Percentiles rank a stretch among this genome's conserved stretches.
phyloP scores from a whole-genome alignment of 2,797 vertebrate genomes.

The Sebastes trivittatus region DNA sequence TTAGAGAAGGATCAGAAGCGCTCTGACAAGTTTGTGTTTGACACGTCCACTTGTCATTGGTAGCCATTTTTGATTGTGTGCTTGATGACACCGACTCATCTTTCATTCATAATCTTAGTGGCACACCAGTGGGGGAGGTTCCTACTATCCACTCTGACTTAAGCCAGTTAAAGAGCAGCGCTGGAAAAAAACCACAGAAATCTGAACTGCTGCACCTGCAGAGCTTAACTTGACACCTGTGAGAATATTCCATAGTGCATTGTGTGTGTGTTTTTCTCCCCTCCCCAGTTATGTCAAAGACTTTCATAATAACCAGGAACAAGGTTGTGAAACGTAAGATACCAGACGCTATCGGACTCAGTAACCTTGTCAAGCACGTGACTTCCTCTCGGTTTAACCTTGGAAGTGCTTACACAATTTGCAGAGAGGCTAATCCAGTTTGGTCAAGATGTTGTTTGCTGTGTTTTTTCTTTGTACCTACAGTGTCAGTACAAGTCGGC shows the following conservation, averaged over 20 bases:
- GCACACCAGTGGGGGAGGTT: neutral
- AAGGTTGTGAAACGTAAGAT: constrained; percentile 22
- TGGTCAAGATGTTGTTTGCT: neutral
- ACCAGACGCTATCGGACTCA: neutral
- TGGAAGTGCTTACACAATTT: constrained; percentile 3
- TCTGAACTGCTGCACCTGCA: constrained; percentile 59
- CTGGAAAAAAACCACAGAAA: constrained; percentile 40
- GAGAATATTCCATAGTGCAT: constrained; percentile 51
- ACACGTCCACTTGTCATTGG: neutral
- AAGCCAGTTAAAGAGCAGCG: constrained; percentile 10
- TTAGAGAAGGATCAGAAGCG: neutral
- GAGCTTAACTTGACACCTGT: constrained; percentile 66
- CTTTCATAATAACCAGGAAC: constrained; percentile 24
- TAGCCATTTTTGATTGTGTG: neutral
- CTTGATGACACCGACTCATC: neutral
- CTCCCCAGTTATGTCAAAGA: neutral
- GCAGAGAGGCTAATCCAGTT: neutral
- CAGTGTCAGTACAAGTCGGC: neutral
- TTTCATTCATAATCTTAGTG: neutral
- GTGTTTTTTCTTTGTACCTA: neutral
- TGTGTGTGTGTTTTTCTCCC: constrained; percentile 25
- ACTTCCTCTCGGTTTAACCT: constrained; percentile 19
- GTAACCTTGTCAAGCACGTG: constrained; percentile 10
- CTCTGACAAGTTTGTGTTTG: neutral
- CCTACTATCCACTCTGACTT: too few relatives aligned